phyloP scores from a whole-genome alignment of 2,888 invertebrate species.

The Apamea epomidion region DNA sequence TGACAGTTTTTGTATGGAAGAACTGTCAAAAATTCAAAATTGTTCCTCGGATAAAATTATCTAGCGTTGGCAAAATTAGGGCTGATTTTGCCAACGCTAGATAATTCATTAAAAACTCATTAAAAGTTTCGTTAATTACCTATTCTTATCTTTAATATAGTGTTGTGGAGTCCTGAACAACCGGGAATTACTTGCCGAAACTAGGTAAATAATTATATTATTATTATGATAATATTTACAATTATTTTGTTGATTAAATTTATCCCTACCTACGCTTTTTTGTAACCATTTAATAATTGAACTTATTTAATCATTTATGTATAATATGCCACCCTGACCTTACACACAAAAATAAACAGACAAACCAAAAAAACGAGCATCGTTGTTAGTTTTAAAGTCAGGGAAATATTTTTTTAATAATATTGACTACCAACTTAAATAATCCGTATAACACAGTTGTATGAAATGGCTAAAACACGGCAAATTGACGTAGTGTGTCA shows the following conservation, averaged over 20 bases:
- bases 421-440: not conserved
- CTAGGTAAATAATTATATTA: not conserved
- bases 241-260: not conserved
- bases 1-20: too few relatives aligned
- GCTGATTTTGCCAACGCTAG: too few relatives aligned
- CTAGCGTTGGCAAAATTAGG: too few relatives aligned
- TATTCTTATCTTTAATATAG: not conserved
- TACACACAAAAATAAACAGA: too few relatives aligned
- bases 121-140: constrained; percentile 35
- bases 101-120: too few relatives aligned
- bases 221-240: too few relatives aligned
- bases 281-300: not conserved
- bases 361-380: not conserved
- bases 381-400: not conserved
- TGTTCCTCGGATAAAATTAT: too few relatives aligned
- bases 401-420: too few relatives aligned
- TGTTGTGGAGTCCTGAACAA: not conserved
- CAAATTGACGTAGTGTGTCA: not conserved
- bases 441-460: not conserved
- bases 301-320: too few relatives aligned
- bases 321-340: too few relatives aligned
- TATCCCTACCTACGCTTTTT: not conserved
- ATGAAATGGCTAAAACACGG: too few relatives aligned
- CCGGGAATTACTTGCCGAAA: not conserved
- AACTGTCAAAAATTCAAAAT: too few relatives aligned